Conservation (phyloP, 2,797 vertebrate species). For the Sternarchorhynchus goeldii region DNA sequence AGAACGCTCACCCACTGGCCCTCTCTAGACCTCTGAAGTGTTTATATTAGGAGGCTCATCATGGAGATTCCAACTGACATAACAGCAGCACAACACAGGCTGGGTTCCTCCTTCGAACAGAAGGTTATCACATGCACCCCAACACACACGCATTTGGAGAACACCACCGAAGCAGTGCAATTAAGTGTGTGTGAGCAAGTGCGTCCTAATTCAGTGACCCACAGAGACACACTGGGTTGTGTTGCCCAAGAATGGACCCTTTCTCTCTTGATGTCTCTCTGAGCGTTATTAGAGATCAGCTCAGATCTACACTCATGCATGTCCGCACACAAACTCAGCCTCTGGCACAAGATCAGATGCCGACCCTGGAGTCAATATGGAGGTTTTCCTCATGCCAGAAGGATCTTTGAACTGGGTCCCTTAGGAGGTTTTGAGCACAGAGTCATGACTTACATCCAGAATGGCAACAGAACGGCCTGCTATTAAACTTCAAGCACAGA, state of each 20-base stretch:
- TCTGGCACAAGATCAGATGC: slow-evolving; percentile 28
- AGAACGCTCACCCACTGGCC: slow-evolving; percentile 43
- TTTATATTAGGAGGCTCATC: slow-evolving; percentile 53
- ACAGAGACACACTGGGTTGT: slow-evolving; percentile 27
- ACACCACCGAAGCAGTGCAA: slow-evolving; percentile 24
- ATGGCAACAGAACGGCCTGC: slow-evolving; percentile 13
- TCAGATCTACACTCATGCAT: slow-evolving; percentile 17
- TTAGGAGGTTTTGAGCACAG: background rate
- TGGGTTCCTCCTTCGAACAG: slow-evolving; percentile 61
- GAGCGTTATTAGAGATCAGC: slow-evolving; percentile 34
- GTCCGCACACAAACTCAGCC: slow-evolving; percentile 19
- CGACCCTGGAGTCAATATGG: slow-evolving; percentile 31
- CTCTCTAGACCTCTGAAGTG: slow-evolving; percentile 50
- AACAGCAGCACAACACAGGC: slow-evolving; percentile 63
- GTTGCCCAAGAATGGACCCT: background rate
- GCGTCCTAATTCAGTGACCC: slow-evolving; percentile 47
- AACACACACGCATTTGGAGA: slow-evolving; percentile 36
- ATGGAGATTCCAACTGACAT: slow-evolving; percentile 67
- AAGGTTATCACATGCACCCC: slow-evolving; percentile 40
- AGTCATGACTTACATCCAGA: slow-evolving; percentile 1
- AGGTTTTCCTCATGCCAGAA: slow-evolving; percentile 14
- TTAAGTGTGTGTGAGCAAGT: background rate
- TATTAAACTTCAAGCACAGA: slow-evolving; percentile 9
- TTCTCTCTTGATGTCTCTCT: background rate
- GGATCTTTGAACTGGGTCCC: slow-evolving; percentile 25